phyloP scores from a whole-genome alignment of 2,888 invertebrate genomes.

The Scelioninae gen. 1 region DNA sequence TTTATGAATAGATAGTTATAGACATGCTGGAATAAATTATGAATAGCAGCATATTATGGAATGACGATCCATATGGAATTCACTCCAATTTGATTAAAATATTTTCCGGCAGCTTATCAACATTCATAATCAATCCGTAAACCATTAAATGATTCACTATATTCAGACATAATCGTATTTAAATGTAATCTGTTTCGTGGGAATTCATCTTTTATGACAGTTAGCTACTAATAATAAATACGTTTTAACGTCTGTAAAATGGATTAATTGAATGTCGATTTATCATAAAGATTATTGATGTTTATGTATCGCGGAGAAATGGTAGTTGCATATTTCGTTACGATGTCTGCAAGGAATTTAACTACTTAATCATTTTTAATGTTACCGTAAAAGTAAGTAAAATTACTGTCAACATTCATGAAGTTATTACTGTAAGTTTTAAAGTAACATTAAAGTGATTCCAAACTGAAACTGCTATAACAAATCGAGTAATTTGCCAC shows the following conservation, averaged over 20 bases:
- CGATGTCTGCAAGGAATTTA: not conserved
- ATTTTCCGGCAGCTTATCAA: not conserved
- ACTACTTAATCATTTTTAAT: constrained; percentile 19
- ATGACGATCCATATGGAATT: not conserved
- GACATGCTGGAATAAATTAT: not conserved
- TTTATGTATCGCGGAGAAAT: not conserved
- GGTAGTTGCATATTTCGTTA: not conserved
- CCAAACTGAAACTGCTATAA: constrained; percentile 19
- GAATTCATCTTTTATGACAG: constrained; percentile 4
- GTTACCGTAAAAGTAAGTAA: constrained; percentile 16
- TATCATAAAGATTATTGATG: not conserved
- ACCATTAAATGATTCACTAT: constrained; percentile 8
- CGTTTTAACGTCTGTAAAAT: not conserved
- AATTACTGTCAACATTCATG: constrained; percentile 23
- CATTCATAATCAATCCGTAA: constrained; percentile 11
- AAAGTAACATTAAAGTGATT: constrained; percentile 33
- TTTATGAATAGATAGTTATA: too few relatives aligned
- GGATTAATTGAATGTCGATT: constrained; percentile 7
- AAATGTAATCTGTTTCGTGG: not conserved
- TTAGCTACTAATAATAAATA: not conserved
- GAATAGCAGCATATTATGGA: not conserved
- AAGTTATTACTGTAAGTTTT: constrained; percentile 25
- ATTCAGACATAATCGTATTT: constrained; percentile 7
- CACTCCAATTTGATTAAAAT: constrained; percentile 7
- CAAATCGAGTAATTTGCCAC: constrained; percentile 30